Base-by-base conservation (phyloP, 2,888 invertebrate species). In the Embidobia sp. region DNA sequence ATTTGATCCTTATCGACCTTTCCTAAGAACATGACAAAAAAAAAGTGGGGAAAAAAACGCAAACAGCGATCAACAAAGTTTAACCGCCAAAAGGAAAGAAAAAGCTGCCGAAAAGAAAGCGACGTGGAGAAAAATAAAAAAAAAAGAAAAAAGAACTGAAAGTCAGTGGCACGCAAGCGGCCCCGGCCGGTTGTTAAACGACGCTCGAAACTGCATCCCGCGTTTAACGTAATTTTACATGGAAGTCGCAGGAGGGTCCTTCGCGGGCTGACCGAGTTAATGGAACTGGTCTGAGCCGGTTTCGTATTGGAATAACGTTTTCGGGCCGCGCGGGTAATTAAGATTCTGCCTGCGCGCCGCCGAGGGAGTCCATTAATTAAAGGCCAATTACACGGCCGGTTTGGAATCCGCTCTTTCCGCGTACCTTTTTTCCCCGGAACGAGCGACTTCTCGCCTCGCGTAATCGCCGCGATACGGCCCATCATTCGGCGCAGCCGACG, bases 321-420 rank as follows among this genome's bases (percentile, higher is more conserved):
- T 77, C 80, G 80, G 80, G 78, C 79, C 69, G 74, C 61, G 63
- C 78, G 70, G 81, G 83, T 85, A 86, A 86, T 86, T 84, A 85
- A 84, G 83, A 84, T 81, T 80, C 81, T 72, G 82, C 80, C 82
- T 79, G 75, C 49, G 44, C 63, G 66, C 59, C 69, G 78, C 64
- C 72, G 61, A 81, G 77, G 80, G 81, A 84, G 85, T 86, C 84
- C 84, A 87, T 88, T 88, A 88, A 88, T 88, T 88, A 88, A 87
- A 86, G 84, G 82, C 85, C 86, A 88, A 88, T 88, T 88, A 86
- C 84, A 83, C 82, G 81, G 81, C 76, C 79, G 84, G 80, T 80
- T 80, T 78, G 79, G 82, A 72, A 69, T 44, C 59, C 72, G 74
- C 79, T 16, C 29, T 31, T 72, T 75, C 59, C 66, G 55, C 33